phyloP scores from a whole-genome alignment of 2,797 vertebrate species.

The Characodon lateralis region DNA sequence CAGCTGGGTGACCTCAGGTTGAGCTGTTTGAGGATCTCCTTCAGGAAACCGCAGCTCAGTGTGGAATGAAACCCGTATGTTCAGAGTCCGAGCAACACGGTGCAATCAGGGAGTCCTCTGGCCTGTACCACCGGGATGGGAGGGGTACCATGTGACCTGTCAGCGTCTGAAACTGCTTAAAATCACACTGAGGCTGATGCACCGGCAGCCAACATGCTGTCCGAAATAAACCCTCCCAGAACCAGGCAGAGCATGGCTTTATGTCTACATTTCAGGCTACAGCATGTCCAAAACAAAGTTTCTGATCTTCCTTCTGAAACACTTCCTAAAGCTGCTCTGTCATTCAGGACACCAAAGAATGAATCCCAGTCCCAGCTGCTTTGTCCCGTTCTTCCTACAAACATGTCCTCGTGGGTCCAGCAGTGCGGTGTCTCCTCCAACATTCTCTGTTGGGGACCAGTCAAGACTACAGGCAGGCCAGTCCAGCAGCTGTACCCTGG shows the following conservation, averaged over 20 bases:
- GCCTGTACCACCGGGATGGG: too few species aligned
- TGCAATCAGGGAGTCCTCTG: not conserved
- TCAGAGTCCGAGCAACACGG: not conserved
- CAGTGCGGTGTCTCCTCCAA: too few species aligned
- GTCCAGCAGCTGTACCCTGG: too few species aligned
- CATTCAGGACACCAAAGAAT: too few species aligned
- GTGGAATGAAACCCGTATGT: not conserved
- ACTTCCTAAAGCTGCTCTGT: too few species aligned
- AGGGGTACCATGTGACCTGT: not conserved
- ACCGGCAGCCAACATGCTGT: not conserved
- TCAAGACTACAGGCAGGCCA: too few species aligned
- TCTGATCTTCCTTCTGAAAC: not conserved
- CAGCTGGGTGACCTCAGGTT: slow-evolving; percentile 33
- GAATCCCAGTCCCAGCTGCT: too few species aligned
- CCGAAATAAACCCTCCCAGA: not conserved
- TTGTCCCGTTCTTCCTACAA: too few species aligned
- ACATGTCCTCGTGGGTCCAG: too few species aligned
- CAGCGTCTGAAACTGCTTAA: not conserved
- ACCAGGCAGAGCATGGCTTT: not conserved
- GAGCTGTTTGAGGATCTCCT: slow-evolving; percentile 4
- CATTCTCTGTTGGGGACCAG: too few species aligned
- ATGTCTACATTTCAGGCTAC: not conserved
- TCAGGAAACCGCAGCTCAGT: not conserved
- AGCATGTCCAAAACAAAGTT: not conserved
- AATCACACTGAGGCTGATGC: not conserved